Evolutionary conservation across 2,797 vertebrate species (phyloP).

Genomic region (Urocyon cinereoargenteus): DNA sequence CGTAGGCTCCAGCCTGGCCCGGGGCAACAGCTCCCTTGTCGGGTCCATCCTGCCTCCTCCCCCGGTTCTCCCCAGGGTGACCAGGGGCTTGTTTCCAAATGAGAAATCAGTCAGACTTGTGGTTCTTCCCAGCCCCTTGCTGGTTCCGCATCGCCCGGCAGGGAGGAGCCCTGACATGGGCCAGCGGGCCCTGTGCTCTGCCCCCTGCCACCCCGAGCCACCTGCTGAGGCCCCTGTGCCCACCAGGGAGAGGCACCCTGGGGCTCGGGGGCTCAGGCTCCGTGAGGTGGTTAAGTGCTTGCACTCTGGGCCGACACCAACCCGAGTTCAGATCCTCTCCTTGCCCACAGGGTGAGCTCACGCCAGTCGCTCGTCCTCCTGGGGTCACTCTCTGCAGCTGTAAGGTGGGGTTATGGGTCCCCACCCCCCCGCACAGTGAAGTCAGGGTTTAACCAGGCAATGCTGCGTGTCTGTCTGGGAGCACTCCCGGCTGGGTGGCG

Average conservation of each 20-base stretch:
- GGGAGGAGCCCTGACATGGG: not conserved
- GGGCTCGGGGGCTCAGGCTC: not conserved
- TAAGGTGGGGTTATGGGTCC: not conserved
- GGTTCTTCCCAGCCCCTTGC: not conserved
- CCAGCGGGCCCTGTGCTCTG: not conserved
- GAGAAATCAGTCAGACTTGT: not conserved
- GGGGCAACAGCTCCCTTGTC: not conserved
- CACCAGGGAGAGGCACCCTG: not conserved
- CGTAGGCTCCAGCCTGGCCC: not conserved
- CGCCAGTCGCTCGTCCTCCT: not conserved
- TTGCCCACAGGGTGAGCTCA: not conserved
- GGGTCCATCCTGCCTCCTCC: not conserved
- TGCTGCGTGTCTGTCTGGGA: not conserved
- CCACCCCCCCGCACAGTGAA: fast-evolving
- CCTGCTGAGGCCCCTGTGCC: not conserved
- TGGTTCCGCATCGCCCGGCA: not conserved
- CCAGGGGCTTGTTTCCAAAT: not conserved
- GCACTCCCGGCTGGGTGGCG: not conserved
- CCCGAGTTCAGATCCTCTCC: not conserved
- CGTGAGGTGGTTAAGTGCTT: not conserved
- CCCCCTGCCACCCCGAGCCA: not conserved
- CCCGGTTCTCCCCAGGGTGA: not conserved
- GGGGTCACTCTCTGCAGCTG: not conserved
- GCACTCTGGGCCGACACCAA: no score
- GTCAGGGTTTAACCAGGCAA: not conserved